Evolutionary conservation across 2,797 vertebrate species (phyloP).

Genomic region (Synaphobranchus kaupii): DNA sequence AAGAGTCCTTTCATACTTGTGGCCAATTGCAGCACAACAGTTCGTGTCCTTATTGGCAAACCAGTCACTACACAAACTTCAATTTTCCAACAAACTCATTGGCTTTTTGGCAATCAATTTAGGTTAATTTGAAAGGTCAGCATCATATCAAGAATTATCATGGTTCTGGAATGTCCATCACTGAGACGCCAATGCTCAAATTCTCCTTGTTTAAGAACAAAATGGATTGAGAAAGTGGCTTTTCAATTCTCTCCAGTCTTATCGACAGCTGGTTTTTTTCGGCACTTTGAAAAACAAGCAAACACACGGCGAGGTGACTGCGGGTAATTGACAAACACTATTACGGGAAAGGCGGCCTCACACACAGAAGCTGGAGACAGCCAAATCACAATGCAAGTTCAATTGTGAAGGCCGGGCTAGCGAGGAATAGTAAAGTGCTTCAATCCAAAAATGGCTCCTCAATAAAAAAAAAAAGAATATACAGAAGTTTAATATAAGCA

Average conservation of each 20-base stretch:
- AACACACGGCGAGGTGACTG: slow-evolving; percentile 5
- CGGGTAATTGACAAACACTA: neutral
- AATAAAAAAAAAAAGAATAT: neutral
- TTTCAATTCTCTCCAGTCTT: slow-evolving; percentile 19
- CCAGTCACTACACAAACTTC: neutral
- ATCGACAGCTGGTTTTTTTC: neutral
- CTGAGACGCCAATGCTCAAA: neutral
- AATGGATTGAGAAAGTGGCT: slow-evolving; percentile 14
- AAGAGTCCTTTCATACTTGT: neutral
- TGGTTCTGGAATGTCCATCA: neutral
- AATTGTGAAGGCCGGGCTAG: neutral
- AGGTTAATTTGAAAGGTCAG: slow-evolving; percentile 11
- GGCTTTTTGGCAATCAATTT: slow-evolving; percentile 2
- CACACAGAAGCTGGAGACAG: neutral
- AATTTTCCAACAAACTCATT: slow-evolving; percentile 14
- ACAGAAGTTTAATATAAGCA: slow-evolving; percentile 9
- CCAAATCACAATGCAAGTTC: neutral
- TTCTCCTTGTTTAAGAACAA: slow-evolving; percentile 4
- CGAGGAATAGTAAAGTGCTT: neutral
- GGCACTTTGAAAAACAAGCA: slow-evolving; percentile 14
- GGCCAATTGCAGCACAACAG: neutral
- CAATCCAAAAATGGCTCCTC: neutral
- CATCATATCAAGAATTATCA: neutral
- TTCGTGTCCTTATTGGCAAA: neutral
- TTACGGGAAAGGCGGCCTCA: neutral